phyloP scores from a whole-genome alignment of 2,888 invertebrate species.

The Zygogramma bicolorata region DNA sequence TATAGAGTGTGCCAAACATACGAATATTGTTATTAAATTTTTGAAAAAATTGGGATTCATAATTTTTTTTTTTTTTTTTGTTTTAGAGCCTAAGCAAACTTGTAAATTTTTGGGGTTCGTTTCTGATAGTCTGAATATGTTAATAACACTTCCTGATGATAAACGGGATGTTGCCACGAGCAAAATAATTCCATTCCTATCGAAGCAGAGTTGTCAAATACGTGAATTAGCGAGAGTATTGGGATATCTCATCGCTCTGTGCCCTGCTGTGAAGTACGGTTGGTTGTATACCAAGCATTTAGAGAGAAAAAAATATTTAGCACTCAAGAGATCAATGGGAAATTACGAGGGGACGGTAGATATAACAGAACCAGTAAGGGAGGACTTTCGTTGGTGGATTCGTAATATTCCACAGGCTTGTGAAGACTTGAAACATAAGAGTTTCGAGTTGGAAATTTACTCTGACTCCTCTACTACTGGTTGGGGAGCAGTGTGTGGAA shows the following conservation, averaged over 20 bases:
- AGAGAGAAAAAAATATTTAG: background rate
- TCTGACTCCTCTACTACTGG: background rate
- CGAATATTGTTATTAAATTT: background rate
- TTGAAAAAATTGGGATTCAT: background rate
- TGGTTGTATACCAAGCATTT: background rate
- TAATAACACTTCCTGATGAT: too few species aligned
- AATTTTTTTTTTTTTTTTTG: background rate
- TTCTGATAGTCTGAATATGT: background rate
- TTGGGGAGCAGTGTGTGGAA: background rate
- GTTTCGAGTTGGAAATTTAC: background rate
- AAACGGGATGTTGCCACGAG: background rate
- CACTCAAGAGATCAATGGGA: background rate
- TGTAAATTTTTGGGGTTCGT: background rate
- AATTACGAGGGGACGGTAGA: too few species aligned
- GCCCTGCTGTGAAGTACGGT: constrained; percentile 1
- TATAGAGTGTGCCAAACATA: background rate
- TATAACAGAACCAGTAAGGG: too few species aligned
- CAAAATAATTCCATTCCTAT: too few species aligned
- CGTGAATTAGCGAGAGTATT: background rate
- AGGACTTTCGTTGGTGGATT: too few species aligned
- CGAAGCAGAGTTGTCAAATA: background rate
- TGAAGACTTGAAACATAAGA: background rate
- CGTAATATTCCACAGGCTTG: too few species aligned
- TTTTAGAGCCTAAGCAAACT: background rate
- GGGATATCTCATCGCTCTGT: background rate